These are phyloP conservation scores for Glandiceps talaboti DNA, from an alignment of 53 echinoderm and acorn worm genomes.

Conservation along the genomic window DNA sequence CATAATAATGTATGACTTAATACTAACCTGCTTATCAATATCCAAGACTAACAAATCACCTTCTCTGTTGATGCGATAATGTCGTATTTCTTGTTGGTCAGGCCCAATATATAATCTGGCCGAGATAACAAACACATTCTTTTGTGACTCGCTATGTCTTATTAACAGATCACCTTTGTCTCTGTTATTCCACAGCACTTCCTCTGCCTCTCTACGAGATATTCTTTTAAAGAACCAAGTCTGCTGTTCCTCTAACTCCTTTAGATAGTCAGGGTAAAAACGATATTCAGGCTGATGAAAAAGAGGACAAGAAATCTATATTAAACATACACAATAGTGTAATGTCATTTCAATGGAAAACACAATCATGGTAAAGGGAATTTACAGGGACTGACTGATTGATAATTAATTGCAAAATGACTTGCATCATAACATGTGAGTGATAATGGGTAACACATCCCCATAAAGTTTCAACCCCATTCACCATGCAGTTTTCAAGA, in stretches of 20 bases:
- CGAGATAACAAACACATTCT: conserved; percentile 56
- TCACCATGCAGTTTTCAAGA: too few species aligned
- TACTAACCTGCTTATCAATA: conserved; percentile 43
- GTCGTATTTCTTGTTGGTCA: conserved; percentile 38
- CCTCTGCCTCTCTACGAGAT: conserved; percentile 54
- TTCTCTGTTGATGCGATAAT: conserved; percentile 54
- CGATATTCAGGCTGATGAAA: too few species aligned
- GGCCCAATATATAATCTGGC: conserved; percentile 57
- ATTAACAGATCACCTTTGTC: conserved; percentile 54
- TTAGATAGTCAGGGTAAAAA: neutral
- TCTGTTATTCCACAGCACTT: conserved; percentile 64
- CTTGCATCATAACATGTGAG: too few species aligned
- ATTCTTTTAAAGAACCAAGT: conserved; percentile 76
- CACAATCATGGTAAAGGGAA: too few species aligned
- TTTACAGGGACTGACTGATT: too few species aligned
- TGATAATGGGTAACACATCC: too few species aligned
- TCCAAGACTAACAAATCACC: conserved; percentile 18
- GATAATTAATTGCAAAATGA: too few species aligned
- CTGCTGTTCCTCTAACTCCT: conserved; percentile 23
- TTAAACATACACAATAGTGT: too few species aligned
- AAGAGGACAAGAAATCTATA: too few species aligned
- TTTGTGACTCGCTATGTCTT: conserved; percentile 52
- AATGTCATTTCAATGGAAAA: too few species aligned
- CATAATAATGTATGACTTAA: too few species aligned
- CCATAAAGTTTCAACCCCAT: too few species aligned